Evolutionary conservation across 2,797 vertebrate species (phyloP).

Genomic region (Poeciliopsis paucimaculata): DNA sequence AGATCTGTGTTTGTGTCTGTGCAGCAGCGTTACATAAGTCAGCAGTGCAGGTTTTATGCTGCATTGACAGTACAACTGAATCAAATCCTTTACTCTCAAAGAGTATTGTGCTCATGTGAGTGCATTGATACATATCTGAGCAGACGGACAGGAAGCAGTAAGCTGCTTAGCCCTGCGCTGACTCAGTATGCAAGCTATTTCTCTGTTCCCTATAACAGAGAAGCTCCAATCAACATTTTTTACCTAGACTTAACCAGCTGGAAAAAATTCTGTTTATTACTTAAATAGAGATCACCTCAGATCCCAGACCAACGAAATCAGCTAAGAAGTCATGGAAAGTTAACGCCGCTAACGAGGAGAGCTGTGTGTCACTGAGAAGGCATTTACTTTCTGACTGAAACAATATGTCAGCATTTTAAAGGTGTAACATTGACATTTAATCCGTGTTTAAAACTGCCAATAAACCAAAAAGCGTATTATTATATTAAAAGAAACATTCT

Average conservation of each 20-base stretch:
- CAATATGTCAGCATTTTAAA: constrained; percentile 16
- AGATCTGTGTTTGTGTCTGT: constrained; percentile 26
- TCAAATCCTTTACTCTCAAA: constrained; percentile 41
- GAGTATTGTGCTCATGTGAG: constrained; percentile 23
- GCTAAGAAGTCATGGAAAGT: constrained; percentile 16
- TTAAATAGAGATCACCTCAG: constrained; percentile 8
- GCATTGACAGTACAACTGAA: constrained; percentile 57
- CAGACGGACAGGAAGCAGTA: constrained; percentile 60
- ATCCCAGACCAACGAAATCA: constrained; percentile 28
- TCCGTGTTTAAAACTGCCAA: constrained; percentile 28
- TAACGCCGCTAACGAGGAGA: constrained; percentile 16
- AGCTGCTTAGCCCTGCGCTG: constrained; percentile 74
- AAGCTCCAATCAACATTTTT: constrained; percentile 41
- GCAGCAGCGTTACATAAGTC: constrained; percentile 57
- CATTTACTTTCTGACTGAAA: not conserved
- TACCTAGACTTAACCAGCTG: constrained; percentile 22
- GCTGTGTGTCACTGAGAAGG: constrained; percentile 6
- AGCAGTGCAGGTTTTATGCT: constrained; percentile 47
- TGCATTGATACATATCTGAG: constrained; percentile 66
- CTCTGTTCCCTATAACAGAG: constrained; percentile 21
- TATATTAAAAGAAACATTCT: constrained; percentile 12
- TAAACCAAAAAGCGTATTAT: constrained; percentile 30
- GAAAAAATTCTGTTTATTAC: constrained; percentile 6
- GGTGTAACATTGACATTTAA: constrained; percentile 11
- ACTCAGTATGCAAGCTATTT: constrained; percentile 61